Percentiles rank a stretch among this genome's conserved stretches.
Conservation (phyloP, 2,888 invertebrate genomes). For the Macrosiphum euphorbiae region DNA sequence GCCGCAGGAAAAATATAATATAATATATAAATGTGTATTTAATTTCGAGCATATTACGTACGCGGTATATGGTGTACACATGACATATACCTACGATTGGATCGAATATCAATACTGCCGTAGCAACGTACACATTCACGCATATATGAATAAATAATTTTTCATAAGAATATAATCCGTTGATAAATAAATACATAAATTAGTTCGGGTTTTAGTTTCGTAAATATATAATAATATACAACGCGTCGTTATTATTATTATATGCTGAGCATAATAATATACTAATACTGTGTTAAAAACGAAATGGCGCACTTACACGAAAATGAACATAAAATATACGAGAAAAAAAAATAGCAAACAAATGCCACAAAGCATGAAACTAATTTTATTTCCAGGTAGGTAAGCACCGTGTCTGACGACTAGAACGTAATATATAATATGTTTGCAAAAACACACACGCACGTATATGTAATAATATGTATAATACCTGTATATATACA, state of each 20-base stretch:
- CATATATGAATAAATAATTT: slow-evolving; percentile 7
- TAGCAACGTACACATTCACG: not conserved
- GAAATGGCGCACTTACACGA: not conserved
- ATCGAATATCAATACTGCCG: not conserved
- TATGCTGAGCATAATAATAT: not conserved
- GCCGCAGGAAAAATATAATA: not conserved
- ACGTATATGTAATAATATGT: not conserved
- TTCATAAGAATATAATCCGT: not conserved
- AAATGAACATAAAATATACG: not conserved
- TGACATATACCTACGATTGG: not conserved
- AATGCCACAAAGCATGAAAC: slow-evolving; percentile 34
- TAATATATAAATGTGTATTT: slow-evolving; percentile 21
- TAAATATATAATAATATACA: slow-evolving; percentile 1
- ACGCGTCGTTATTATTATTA: not conserved
- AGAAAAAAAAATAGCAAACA: slow-evolving; percentile 8
- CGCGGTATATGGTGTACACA: not conserved
- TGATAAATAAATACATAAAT: slow-evolving; percentile 16
- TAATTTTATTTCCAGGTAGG: slow-evolving; percentile 32
- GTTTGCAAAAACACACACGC: slow-evolving; percentile 22
- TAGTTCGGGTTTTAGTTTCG: slow-evolving; percentile 14
- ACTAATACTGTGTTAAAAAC: not conserved
- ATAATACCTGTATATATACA: not conserved
- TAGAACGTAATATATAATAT: slow-evolving; percentile 26
- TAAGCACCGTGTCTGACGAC: slow-evolving; percentile 30
- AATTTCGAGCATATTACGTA: not conserved